phyloP scores from a whole-genome alignment of 1,140 invertebrate genomes.

The Drosophila novamexicana region DNA sequence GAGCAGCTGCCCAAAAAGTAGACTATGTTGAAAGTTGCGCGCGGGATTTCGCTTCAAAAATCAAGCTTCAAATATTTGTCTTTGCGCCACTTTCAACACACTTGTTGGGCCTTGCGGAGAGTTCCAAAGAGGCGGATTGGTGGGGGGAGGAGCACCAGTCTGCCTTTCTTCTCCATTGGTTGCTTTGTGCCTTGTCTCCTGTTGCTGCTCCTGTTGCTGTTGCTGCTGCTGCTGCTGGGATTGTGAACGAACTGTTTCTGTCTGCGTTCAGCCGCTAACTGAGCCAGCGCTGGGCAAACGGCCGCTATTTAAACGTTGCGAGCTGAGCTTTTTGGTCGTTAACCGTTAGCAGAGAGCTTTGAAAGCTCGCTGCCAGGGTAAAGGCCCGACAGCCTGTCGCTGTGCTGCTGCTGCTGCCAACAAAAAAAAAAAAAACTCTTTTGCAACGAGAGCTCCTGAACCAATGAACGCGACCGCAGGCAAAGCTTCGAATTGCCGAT shows the following conservation, averaged over 20 bases:
- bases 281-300: neutral
- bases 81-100: conserved; percentile 31
- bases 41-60: conserved; percentile 21
- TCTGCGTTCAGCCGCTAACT: conserved; percentile 55
- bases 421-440: too few relatives aligned
- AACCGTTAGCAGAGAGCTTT: conserved; percentile 13
- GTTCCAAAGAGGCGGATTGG: neutral
- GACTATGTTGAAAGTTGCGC: conserved; percentile 38
- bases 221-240: conserved; percentile 1
- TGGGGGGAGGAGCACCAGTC: neutral
- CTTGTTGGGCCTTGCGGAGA: conserved; percentile 9
- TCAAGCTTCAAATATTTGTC: conserved; percentile 39
- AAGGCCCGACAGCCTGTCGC: neutral
- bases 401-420: neutral
- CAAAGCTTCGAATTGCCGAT: too few relatives aligned
- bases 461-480: too few relatives aligned
- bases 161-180: neutral
- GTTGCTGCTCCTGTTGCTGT: neutral
- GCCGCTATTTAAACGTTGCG: conserved; percentile 27
- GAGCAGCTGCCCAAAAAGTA: conserved; percentile 17
- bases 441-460: too few relatives aligned
- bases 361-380: neutral
- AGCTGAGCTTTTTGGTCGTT: conserved; percentile 24
- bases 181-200: neutral
- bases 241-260: conserved; percentile 57